These are phyloP conservation scores for Sorex maritimensis DNA, from an alignment of 2,797 vertebrate species.

Conservation along the genomic window DNA sequence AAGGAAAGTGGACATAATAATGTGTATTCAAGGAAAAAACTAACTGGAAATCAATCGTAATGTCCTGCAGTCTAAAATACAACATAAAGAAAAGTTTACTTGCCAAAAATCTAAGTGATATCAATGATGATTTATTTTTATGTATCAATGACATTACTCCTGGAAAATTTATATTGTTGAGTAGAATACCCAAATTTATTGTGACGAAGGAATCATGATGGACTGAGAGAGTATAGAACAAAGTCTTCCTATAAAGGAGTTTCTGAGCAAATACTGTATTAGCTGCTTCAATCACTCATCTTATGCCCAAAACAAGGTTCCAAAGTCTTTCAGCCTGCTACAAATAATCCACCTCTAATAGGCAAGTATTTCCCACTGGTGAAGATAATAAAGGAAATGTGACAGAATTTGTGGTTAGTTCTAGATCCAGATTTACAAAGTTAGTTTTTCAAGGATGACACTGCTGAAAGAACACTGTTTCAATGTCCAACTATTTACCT, in stretches of 20 bases:
- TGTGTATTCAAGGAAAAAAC: slow-evolving; percentile 14
- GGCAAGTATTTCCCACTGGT: not conserved
- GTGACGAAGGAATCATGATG: not conserved
- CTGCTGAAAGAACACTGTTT: not conserved
- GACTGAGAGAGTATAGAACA: not conserved
- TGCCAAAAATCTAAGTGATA: slow-evolving; percentile 65
- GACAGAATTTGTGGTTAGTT: slow-evolving; percentile 30
- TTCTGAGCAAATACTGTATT: slow-evolving; percentile 5
- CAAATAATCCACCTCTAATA: not conserved
- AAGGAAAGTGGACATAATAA: slow-evolving; percentile 57
- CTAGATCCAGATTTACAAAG: not conserved
- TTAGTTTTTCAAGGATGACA: not conserved
- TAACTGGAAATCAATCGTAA: slow-evolving; percentile 49
- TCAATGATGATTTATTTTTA: slow-evolving; percentile 54
- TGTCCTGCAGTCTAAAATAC: slow-evolving; percentile 37
- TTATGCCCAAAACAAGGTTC: slow-evolving; percentile 26
- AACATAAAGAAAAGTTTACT: slow-evolving; percentile 34
- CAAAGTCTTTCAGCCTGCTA: slow-evolving; percentile 34
- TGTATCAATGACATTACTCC: slow-evolving; percentile 17
- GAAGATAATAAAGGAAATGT: not conserved
- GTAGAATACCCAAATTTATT: slow-evolving; percentile 46
- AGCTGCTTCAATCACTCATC: not conserved
- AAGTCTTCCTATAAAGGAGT: not conserved
- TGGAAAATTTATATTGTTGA: not conserved
- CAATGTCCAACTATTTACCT: not conserved